These are phyloP conservation scores for Margaritifera margaritifera DNA, from an alignment of 2,888 invertebrate genomes.

Conservation along the genomic window DNA sequence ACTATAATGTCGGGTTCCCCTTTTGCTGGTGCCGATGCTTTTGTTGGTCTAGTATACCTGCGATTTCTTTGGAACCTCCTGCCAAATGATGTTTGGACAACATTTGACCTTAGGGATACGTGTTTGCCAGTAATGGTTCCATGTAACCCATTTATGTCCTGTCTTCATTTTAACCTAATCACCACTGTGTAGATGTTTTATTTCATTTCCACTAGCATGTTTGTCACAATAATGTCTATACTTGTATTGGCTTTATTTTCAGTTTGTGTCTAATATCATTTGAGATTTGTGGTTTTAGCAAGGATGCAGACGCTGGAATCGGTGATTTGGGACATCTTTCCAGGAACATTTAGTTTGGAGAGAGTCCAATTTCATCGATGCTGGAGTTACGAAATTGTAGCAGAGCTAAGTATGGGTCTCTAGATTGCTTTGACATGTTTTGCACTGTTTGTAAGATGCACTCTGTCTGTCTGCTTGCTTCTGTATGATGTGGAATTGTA, in stretches of 20 bases:
- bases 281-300: slow-evolving; percentile 7
- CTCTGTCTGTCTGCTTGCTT: slow-evolving; percentile 11
- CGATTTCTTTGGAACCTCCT: slow-evolving; percentile 16
- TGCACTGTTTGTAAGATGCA: slow-evolving; percentile 21
- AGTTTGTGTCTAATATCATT: too few relatives aligned
- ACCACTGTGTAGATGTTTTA: slow-evolving; percentile 4
- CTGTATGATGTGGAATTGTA: slow-evolving; percentile 5
- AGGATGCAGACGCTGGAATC: slow-evolving; percentile 18
- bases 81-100: slow-evolving; percentile 14
- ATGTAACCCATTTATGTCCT: slow-evolving; percentile 8
- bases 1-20: background rate
- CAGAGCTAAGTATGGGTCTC: slow-evolving; percentile 19
- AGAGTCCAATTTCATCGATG: slow-evolving; percentile 15
- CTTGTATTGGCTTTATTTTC: slow-evolving; percentile 4
- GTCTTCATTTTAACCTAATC: slow-evolving; percentile 12
- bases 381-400: slow-evolving; percentile 15
- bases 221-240: slow-evolving; percentile 14
- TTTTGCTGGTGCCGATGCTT: slow-evolving; percentile 1
- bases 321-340: slow-evolving; percentile 17
- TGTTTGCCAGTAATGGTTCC: slow-evolving; percentile 8
- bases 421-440: slow-evolving; percentile 13
- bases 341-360: slow-evolving; percentile 25
- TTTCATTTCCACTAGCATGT: slow-evolving; percentile 6
- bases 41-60: slow-evolving; percentile 13
- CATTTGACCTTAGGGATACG: slow-evolving; percentile 13